phyloP scores from a whole-genome alignment of 1,140 invertebrate species.

The Dufourea novaeangliae region DNA sequence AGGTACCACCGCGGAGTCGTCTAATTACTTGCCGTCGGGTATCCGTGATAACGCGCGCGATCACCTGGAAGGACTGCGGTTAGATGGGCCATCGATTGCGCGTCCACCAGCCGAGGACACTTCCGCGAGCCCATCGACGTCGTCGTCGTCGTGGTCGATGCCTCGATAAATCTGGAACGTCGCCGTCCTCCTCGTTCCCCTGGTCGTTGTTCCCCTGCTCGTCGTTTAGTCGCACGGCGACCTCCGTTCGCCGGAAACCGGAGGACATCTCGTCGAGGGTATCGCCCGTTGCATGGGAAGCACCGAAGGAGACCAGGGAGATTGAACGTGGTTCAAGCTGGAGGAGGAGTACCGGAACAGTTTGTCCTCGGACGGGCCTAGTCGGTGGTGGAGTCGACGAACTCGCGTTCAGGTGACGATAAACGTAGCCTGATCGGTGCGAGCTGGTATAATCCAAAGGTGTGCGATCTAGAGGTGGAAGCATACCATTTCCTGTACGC shows the following conservation, averaged over 20 bases:
- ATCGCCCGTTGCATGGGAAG: not conserved
- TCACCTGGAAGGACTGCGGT: conserved; percentile 79
- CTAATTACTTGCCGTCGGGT: conserved; percentile 57
- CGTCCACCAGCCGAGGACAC: conserved; percentile 51
- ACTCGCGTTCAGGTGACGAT: conserved; percentile 41
- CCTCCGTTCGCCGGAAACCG: not conserved
- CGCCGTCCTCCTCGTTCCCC: conserved; percentile 11
- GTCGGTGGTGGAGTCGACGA: not conserved
- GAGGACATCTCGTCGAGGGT: not conserved
- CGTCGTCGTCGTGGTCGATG: conserved; percentile 39
- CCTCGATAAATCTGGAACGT: conserved; percentile 37
- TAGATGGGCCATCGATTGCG: conserved; percentile 69
- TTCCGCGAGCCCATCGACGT: conserved; percentile 52
- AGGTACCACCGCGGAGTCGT: conserved; percentile 57
- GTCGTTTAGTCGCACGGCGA: not conserved
- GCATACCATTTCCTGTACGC: too few relatives aligned
- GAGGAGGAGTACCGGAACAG: not conserved
- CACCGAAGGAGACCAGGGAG: not conserved
- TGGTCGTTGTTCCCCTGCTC: not conserved
- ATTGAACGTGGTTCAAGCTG: conserved; percentile 1
- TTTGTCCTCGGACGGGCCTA: not conserved
- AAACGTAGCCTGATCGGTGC: conserved; percentile 15
- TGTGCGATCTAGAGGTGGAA: too few relatives aligned
- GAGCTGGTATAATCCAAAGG: not conserved
- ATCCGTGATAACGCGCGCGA: conserved; percentile 56